Conservation (phyloP, 2,797 vertebrate species). For the Periophthalmus magnuspinnatus region DNA sequence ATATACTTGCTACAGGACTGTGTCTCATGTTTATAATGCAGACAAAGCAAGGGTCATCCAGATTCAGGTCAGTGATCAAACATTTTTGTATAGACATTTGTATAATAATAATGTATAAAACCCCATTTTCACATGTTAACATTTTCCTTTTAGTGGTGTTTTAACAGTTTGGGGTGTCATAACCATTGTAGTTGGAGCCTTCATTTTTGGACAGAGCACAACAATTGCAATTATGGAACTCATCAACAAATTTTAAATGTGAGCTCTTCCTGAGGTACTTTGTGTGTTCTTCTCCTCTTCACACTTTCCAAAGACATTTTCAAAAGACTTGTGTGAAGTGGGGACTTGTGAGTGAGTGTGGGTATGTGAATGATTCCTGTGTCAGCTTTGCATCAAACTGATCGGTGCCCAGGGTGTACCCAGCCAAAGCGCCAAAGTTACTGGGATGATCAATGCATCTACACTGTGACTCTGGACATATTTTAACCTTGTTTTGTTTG, state of each 20-base stretch:
- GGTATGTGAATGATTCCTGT: background rate
- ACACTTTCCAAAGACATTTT: background rate
- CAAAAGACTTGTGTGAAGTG: background rate
- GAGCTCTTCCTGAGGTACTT: background rate
- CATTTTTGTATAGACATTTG: background rate
- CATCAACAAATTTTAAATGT: constrained; percentile 62
- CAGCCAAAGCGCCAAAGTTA: background rate
- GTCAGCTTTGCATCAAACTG: background rate
- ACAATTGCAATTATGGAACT: constrained; percentile 82
- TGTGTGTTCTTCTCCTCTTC: background rate
- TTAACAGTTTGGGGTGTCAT: constrained; percentile 83
- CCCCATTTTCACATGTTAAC: background rate
- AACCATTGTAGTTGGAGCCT: constrained; percentile 83
- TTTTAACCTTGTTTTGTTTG: constrained; percentile 22
- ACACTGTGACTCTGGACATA: constrained; percentile 19
- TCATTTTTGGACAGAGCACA: constrained; percentile 90
- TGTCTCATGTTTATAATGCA: constrained; percentile 87
- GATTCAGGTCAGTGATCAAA: constrained; percentile 74
- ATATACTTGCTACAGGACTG: constrained; percentile 75
- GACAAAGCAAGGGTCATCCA: constrained; percentile 67
- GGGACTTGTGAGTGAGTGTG: background rate
- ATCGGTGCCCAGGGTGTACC: background rate
- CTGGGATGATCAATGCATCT: background rate
- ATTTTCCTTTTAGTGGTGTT: constrained; percentile 70
- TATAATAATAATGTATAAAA: background rate